A percentile compares a stretch with the other conserved stretches of the same genome.
phyloP scores from a whole-genome alignment of 2,113 vertebrate species.

The Amphiprion percula region DNA sequence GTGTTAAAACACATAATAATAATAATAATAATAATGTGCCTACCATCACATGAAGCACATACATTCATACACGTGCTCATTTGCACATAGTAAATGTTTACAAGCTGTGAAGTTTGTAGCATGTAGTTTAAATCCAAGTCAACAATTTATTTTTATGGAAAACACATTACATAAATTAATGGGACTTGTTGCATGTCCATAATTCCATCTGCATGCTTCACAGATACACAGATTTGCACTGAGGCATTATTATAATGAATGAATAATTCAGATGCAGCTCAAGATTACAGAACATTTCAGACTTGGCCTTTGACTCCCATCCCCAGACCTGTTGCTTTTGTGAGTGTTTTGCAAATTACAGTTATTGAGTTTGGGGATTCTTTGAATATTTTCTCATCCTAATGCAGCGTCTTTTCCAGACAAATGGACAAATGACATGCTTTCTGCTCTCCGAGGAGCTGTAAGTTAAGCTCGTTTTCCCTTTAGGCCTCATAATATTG shows the following conservation, averaged over 20 bases:
- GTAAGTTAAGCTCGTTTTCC: background rate
- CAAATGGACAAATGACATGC: constrained; percentile 24
- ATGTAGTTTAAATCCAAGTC: too few relatives aligned
- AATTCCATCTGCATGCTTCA: too few relatives aligned
- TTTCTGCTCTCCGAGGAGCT: background rate
- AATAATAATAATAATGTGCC: too few relatives aligned
- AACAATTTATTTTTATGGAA: too few relatives aligned
- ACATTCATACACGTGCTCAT: too few relatives aligned
- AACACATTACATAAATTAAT: too few relatives aligned
- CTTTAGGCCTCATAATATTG: constrained; percentile 11
- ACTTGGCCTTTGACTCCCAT: background rate
- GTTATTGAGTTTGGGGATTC: constrained; percentile 2
- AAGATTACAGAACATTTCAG: background rate
- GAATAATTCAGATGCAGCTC: too few relatives aligned
- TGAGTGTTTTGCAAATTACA: constrained; percentile 13
- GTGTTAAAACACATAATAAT: too few relatives aligned
- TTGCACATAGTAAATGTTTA: too few relatives aligned
- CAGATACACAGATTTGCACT: background rate
- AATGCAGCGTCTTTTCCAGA: background rate
- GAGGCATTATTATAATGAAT: background rate
- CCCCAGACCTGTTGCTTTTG: background rate
- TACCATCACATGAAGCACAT: too few relatives aligned
- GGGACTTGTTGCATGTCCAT: too few relatives aligned
- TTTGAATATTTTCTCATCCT: constrained; percentile 40
- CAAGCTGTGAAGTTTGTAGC: too few relatives aligned